phyloP scores from a whole-genome alignment of 2,797 vertebrate genomes.

The Melanotaenia pygmaea region DNA sequence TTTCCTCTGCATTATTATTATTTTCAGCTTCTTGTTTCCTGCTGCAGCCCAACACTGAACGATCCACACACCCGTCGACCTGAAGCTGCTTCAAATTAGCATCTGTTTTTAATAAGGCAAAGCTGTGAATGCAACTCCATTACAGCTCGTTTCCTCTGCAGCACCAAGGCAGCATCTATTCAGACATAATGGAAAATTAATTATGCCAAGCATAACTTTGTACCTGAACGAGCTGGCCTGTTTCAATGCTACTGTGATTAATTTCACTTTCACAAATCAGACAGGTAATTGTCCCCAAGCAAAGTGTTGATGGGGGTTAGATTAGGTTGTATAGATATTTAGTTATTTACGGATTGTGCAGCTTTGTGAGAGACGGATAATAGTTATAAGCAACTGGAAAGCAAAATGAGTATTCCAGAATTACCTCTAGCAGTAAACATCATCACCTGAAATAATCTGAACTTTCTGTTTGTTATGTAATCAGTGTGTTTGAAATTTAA shows the following conservation, averaged over 20 bases:
- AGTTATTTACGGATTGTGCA: constrained; percentile 22
- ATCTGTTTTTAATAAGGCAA: constrained; percentile 80
- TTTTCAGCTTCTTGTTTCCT: constrained; percentile 15
- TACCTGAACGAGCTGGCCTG: constrained; percentile 64
- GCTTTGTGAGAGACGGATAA: neutral
- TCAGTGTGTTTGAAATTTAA: no score
- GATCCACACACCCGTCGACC: constrained; percentile 62
- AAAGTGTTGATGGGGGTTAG: constrained; percentile 10
- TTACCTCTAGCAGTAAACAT: no score
- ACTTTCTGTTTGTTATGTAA: no score
- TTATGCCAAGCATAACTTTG: constrained; percentile 75
- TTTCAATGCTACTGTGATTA: constrained; percentile 42
- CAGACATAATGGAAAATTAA: constrained; percentile 81
- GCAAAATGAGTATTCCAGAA: constrained; percentile 25
- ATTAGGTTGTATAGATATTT: constrained; percentile 37
- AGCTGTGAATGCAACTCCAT: constrained; percentile 75
- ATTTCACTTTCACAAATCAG: constrained; percentile 41
- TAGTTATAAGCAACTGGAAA: constrained; percentile 31
- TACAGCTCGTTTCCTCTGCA: constrained; percentile 72
- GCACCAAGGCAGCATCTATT: constrained; percentile 74
- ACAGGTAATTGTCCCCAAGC: constrained; percentile 37
- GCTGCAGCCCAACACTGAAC: constrained; percentile 11
- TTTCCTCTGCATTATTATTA: constrained; percentile 12
- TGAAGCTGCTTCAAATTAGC: constrained; percentile 73
- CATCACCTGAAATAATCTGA: neutral